These are phyloP conservation scores for Oxyruncus cristatus DNA, from an alignment of 2,113 vertebrate genomes.

Conservation along the genomic window DNA sequence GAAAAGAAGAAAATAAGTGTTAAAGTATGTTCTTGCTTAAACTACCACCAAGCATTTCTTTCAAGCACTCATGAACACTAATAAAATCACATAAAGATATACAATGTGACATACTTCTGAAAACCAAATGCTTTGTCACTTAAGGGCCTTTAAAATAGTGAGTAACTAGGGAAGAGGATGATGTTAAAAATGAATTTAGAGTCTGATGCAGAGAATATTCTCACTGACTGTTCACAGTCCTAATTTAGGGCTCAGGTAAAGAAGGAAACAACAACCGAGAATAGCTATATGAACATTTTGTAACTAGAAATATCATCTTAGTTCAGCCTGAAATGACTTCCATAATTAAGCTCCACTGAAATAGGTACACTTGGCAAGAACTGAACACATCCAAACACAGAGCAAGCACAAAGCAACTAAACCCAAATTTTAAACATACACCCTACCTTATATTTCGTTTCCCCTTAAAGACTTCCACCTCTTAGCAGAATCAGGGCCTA, in stretches of 20 bases:
- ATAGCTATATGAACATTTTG: background rate
- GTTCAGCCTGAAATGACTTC: background rate
- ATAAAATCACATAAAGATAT: background rate
- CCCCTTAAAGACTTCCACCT: slow-evolving; percentile 6
- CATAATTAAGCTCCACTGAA: background rate
- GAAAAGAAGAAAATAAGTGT: slow-evolving; percentile 58
- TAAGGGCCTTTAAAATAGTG: background rate
- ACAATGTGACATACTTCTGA: background rate
- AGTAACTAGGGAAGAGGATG: background rate
- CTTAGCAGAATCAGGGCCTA: background rate
- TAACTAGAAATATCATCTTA: background rate
- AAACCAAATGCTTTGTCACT: background rate
- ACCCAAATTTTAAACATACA: background rate
- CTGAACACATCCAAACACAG: background rate
- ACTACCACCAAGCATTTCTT: background rate
- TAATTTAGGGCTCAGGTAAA: background rate
- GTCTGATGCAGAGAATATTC: background rate
- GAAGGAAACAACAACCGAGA: background rate
- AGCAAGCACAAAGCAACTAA: background rate
- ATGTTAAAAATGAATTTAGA: background rate
- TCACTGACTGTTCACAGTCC: background rate
- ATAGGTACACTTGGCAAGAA: background rate
- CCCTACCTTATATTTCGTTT: background rate
- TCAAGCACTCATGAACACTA: background rate
- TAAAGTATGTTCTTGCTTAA: background rate